phyloP scores from a whole-genome alignment of 2,113 vertebrate species.

The Narcine bancroftii region DNA sequence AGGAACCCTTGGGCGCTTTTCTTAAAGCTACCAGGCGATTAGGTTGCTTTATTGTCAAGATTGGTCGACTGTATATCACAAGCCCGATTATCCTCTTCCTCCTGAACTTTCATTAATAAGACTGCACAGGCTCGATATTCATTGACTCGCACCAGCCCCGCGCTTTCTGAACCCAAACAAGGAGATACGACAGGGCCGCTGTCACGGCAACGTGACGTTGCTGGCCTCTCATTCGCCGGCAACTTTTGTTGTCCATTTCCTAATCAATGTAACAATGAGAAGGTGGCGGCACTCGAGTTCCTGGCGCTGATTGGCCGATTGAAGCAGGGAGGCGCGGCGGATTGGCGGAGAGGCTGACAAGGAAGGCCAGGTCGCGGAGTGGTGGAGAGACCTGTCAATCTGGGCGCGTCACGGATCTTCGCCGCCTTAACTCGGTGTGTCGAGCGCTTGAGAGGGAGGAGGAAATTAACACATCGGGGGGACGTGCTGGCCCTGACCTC shows the following conservation, averaged over 20 bases:
- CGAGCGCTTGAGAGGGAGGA: not conserved
- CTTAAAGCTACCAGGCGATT: not conserved
- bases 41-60: not conserved
- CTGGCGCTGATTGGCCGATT: not conserved
- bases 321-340: too few species aligned
- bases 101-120: constrained; percentile 27
- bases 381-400: not conserved
- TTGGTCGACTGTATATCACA: not conserved
- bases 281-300: not conserved
- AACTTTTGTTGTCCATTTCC: not conserved
- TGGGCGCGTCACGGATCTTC: not conserved
- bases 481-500: not conserved
- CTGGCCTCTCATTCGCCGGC: not conserved
- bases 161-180: constrained; percentile 27
- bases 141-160: constrained; percentile 28
- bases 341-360: not conserved
- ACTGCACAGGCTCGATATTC: not conserved
- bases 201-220: not conserved
- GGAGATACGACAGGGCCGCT: not conserved
- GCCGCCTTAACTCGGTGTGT: not conserved
- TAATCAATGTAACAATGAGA: not conserved
- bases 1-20: not conserved
- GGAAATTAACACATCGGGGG: not conserved
- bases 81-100: not conserved
- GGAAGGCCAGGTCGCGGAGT: not conserved